A percentile compares a stretch with the other conserved stretches of the same genome.
Evolutionary conservation across 2,797 vertebrate species (phyloP).

Genomic region (Tamandua tetradactyla): DNA sequence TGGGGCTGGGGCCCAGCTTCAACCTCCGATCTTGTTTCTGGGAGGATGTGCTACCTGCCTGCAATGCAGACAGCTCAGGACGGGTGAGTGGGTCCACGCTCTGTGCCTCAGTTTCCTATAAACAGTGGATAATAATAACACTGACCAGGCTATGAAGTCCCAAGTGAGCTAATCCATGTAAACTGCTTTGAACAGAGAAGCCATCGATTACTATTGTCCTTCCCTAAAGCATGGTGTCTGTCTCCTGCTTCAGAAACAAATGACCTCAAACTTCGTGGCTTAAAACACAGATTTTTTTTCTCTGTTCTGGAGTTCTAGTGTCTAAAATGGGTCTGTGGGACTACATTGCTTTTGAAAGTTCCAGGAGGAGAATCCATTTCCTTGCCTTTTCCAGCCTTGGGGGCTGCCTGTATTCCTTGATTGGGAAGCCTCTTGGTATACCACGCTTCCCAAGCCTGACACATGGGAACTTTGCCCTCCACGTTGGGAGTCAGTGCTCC

Average conservation of each 20-base stretch:
- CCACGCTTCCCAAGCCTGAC: neutral
- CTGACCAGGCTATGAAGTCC: conserved; percentile 1
- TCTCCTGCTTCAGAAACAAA: neutral
- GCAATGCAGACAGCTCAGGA: neutral
- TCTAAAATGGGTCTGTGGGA: neutral
- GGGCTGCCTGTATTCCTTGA: neutral
- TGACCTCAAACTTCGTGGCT: neutral
- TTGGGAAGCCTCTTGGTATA: neutral
- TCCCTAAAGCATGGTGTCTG: neutral
- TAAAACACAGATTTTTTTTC: neutral
- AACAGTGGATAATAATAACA: neutral
- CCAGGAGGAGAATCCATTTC: neutral
- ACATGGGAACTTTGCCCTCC: neutral
- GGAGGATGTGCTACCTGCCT: neutral
- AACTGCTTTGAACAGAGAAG: neutral
- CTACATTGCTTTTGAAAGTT: neutral
- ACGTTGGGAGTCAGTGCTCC: neutral
- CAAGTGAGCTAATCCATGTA: neutral
- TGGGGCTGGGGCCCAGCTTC: neutral
- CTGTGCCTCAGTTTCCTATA: neutral
- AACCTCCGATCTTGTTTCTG: neutral
- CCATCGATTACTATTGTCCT: neutral
- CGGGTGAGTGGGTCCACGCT: neutral
- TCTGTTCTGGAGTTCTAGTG: neutral
- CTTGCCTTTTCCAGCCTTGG: neutral